Base-by-base conservation (phyloP, 2,113 vertebrate species). In the Dascyllus trimaculatus region DNA sequence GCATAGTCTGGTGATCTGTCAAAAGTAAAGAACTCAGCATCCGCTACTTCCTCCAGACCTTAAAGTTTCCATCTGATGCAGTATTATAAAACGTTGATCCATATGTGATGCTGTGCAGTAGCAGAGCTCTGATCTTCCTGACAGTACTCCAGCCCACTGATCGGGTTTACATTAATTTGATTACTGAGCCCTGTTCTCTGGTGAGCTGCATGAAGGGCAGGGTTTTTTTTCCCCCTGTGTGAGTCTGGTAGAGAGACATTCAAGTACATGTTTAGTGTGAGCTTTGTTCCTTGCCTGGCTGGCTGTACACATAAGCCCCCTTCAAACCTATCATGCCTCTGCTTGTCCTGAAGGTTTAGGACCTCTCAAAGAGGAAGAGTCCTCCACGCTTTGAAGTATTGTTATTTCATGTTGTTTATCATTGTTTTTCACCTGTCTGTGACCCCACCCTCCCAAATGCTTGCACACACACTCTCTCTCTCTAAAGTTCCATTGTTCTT, bases 111-210 rank as follows among this genome's bases (percentile, higher is more conserved):
- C 24, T 62, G 21, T 38, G 29, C 25, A 24, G 71, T n/a, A 56
- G 52, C 61, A 48, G 58, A 51, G 52, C 51, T 5, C 69, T 26
- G 40, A 21, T 49, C 54, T 65, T n/a, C 8, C 75, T 59, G 40
- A 32, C 59, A 60, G 48, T 56, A 15, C 18, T 46, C 22, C 72
- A 78, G 58, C 78, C 51, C 58, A 7, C 74, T 75, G 48, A 75
- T 71, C 26, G 3, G 60, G 46, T 85, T 84, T 59, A 85, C 58
- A 58, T 81, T 68, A 43, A 65, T 60, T 52, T 46, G 40, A 78
- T 64, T 80, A 61, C 58, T 38, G 68, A 51, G 65, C 46, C 66
- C 54, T 82, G 80, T 35, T 77, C 45, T 32, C n/a, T 66, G 59
- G 35, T 68, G 61, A 66, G 63, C 24, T 68, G 35, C 60, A 64